phyloP scores from a whole-genome alignment of 2,888 invertebrate genomes.

The Oxycera nigricornis region DNA sequence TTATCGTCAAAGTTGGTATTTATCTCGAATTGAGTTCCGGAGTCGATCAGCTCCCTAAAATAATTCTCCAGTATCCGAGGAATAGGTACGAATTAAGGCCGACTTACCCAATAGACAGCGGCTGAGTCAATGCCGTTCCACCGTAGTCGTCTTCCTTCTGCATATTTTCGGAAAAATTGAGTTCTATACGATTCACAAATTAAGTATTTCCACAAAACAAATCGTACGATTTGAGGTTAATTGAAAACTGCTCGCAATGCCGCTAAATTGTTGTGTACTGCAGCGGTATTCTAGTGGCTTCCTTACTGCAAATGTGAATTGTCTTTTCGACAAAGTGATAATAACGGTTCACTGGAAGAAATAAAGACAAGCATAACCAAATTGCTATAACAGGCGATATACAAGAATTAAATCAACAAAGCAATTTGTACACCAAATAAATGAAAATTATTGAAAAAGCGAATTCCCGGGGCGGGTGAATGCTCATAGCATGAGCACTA shows the following conservation, averaged over 20 bases:
- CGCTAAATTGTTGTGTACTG: neutral
- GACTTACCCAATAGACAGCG: conserved; percentile 52
- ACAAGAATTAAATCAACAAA: too few species aligned
- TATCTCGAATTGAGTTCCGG: conserved; percentile 56
- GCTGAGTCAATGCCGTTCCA: conserved; percentile 50
- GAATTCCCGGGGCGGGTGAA: too few species aligned
- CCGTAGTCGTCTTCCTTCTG: conserved; percentile 14
- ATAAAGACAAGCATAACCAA: too few species aligned
- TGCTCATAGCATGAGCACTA: too few species aligned
- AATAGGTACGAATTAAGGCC: neutral
- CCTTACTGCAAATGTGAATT: too few species aligned
- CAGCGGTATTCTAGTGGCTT: neutral
- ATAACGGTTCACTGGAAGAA: too few species aligned
- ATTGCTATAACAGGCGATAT: too few species aligned
- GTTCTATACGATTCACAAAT: too few species aligned
- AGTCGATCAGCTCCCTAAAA: conserved; percentile 52
- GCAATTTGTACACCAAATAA: too few species aligned
- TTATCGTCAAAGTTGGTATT: conserved; percentile 54
- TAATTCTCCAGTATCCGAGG: neutral
- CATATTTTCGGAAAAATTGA: conserved; percentile 9
- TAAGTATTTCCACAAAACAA: neutral
- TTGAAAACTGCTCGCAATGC: neutral
- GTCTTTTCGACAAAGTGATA: too few species aligned
- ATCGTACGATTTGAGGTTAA: neutral
- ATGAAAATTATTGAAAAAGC: too few species aligned